These are phyloP conservation scores for Rattus rattus DNA, from an alignment of 2,113 vertebrate genomes.

Conservation along the genomic window DNA sequence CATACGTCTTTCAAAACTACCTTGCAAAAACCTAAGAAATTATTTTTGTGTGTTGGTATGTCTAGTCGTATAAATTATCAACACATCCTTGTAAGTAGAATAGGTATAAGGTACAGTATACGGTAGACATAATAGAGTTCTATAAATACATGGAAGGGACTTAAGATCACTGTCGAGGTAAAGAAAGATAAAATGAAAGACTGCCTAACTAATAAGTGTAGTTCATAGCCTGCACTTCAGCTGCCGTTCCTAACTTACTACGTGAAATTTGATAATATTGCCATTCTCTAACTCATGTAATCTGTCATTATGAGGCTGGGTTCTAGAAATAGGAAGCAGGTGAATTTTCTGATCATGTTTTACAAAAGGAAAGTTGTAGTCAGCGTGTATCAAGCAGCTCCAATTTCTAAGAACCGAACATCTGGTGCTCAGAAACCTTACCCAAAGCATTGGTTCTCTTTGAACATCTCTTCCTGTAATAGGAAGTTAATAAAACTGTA, in stretches of 20 bases:
- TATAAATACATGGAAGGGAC: neutral
- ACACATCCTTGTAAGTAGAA: neutral
- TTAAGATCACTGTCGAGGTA: slow-evolving; percentile 29
- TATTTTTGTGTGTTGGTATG: slow-evolving; percentile 48
- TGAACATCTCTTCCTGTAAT: slow-evolving; percentile 70
- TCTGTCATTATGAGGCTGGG: neutral
- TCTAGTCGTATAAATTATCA: neutral
- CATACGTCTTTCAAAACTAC: slow-evolving; percentile 23
- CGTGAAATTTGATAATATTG: slow-evolving; percentile 41
- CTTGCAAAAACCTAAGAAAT: slow-evolving; percentile 43
- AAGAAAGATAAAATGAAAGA: slow-evolving; percentile 39
- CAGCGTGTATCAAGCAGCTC: slow-evolving; percentile 25
- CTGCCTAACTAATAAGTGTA: neutral
- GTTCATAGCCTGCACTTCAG: neutral
- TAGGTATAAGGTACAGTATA: neutral
- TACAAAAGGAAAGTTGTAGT: slow-evolving; percentile 64
- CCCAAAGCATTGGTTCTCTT: slow-evolving; percentile 54
- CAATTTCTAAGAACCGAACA: slow-evolving; percentile 20
- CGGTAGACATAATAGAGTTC: neutral
- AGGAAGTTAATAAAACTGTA: slow-evolving; percentile 70
- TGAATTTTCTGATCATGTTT: slow-evolving; percentile 56
- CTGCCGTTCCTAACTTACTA: neutral
- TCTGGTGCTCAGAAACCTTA: slow-evolving; percentile 72
- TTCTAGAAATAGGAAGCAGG: slow-evolving; percentile 60
- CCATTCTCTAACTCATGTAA: neutral